These are phyloP conservation scores for Colostygia pectinataria DNA, from an alignment of 2,888 invertebrate species.

Conservation along the genomic window DNA sequence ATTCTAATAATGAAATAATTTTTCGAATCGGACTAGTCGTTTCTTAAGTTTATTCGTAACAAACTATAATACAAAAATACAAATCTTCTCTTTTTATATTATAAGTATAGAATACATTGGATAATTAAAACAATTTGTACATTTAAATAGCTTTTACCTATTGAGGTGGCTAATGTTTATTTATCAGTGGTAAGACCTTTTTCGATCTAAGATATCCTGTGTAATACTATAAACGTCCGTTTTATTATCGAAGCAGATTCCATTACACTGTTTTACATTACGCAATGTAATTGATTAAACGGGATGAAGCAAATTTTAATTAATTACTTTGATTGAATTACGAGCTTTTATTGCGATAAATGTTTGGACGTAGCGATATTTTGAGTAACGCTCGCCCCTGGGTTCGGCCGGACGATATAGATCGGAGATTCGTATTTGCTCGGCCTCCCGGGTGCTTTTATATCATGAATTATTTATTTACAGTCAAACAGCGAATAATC, in stretches of 20 bases:
- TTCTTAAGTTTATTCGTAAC: too few species aligned
- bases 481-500: conserved; percentile 34
- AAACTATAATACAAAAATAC: too few species aligned
- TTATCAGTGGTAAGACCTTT: conserved; percentile 11
- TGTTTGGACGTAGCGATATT: conserved; percentile 25
- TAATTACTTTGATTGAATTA: conserved; percentile 35
- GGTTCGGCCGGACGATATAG: conserved; percentile 22
- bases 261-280: conserved; percentile 27
- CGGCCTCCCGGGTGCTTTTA: conserved; percentile 34
- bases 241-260: conserved; percentile 27
- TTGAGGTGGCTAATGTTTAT: conserved; percentile 5
- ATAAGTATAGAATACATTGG: too few species aligned
- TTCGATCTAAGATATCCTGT: conserved; percentile 1
- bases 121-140: too few species aligned
- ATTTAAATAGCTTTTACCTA: too few species aligned
- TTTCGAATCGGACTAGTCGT: too few species aligned
- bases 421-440: conserved; percentile 27
- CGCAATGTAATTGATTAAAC: conserved; percentile 24
- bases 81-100: too few species aligned
- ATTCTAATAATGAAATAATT: too few species aligned
- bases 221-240: conserved; percentile 16
- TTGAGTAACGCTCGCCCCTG: conserved; percentile 29
- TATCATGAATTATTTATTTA: conserved; percentile 42
- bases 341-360: conserved; percentile 27
- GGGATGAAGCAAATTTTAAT: conserved; percentile 27